Evolutionary conservation across 1,140 invertebrate species (phyloP).

Genomic region (Pseudachorutes palmiensis): DNA sequence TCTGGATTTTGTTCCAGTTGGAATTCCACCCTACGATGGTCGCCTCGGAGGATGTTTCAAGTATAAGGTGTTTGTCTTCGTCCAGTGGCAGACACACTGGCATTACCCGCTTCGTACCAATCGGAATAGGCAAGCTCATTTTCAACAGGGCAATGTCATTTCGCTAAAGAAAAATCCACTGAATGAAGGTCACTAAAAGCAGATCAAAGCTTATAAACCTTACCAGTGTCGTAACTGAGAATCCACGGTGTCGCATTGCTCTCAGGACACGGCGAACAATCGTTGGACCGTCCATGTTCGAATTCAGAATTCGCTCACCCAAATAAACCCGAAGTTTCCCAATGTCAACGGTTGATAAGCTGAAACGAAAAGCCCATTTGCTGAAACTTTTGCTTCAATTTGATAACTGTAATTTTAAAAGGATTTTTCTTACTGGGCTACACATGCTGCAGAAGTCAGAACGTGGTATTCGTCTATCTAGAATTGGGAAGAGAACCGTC

Average conservation of each 20-base stretch:
- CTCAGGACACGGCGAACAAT: background rate
- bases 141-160: constrained; percentile 15
- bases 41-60: background rate
- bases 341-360: constrained; percentile 8
- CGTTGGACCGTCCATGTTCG: constrained; percentile 12
- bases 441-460: background rate
- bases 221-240: constrained; percentile 6
- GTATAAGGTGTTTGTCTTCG: background rate
- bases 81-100: constrained; percentile 8
- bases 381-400: too few relatives aligned
- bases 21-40: constrained; percentile 10
- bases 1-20: constrained; percentile 3
- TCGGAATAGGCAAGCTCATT: constrained; percentile 7
- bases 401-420: too few relatives aligned
- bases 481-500: too few relatives aligned
- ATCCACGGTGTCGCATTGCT: constrained; percentile 14
- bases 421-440: constrained; percentile 9
- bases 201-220: background rate
- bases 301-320: constrained; percentile 12
- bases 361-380: background rate
- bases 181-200: background rate
- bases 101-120: background rate
- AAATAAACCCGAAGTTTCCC: constrained; percentile 11
- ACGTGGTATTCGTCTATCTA: constrained; percentile 10
- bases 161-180: background rate